phyloP scores from a whole-genome alignment of 2,888 invertebrate species.

The Actias luna region DNA sequence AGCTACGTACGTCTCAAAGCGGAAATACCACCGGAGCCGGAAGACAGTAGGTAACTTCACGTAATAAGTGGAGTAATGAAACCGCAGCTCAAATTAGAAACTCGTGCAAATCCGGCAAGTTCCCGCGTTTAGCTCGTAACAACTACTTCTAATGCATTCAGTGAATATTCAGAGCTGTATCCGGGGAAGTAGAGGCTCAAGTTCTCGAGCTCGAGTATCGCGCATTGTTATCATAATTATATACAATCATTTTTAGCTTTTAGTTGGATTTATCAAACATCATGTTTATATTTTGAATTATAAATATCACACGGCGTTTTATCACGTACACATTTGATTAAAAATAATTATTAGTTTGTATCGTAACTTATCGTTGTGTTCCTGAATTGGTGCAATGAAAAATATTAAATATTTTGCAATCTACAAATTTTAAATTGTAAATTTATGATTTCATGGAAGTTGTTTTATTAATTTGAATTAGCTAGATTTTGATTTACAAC shows the following conservation, averaged over 20 bases:
- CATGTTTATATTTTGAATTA: too few relatives aligned
- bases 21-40: neutral
- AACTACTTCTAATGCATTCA: slow-evolving; percentile 17
- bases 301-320: too few relatives aligned
- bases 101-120: slow-evolving; percentile 17
- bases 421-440: too few relatives aligned
- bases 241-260: neutral
- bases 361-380: too few relatives aligned
- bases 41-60: neutral
- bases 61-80: slow-evolving; percentile 13
- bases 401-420: too few relatives aligned
- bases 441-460: too few relatives aligned
- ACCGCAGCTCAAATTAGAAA: slow-evolving; percentile 17
- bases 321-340: too few relatives aligned
- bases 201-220: neutral
- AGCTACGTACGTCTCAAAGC: neutral
- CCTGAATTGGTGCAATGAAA: too few relatives aligned
- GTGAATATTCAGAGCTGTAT: slow-evolving; percentile 9
- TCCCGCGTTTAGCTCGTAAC: neutral
- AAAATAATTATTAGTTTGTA: too few relatives aligned
- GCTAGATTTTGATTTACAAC: too few relatives aligned
- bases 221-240: neutral
- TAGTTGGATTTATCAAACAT: too few relatives aligned
- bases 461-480: too few relatives aligned
- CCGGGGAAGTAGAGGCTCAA: slow-evolving; percentile 1